Evolutionary conservation across 2,888 invertebrate genomes (phyloP), one percentile per base, ranked within the genome.

Genomic region (Chalcis sispes): DNA sequence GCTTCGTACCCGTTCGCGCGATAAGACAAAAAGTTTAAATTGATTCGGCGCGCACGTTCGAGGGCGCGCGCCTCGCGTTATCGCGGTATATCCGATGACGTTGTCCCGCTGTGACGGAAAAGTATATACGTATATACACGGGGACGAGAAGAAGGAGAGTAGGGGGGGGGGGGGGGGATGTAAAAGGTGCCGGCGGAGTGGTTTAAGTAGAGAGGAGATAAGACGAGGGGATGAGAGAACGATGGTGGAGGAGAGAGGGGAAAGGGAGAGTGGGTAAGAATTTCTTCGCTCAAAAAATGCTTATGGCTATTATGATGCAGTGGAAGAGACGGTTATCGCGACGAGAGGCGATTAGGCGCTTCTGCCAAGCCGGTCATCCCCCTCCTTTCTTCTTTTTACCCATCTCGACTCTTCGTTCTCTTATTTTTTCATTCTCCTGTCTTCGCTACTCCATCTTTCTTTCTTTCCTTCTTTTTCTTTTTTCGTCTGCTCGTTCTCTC

Each of bases 231-330:
- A 2, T 8, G 42, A 15, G 13, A 13, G 42, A 42, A 15, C 13
- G n/a, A n/a, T n/a, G n/a, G n/a, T n/a, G 29, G 23, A 10, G 15
- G 73, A 36, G 36, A 36, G 36, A 36, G 36, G 10, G 36, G 10
- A 36, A 10, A 36, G 36, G 46, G n/a, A 58, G 50, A 36, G 13
- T 58, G 59, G 71, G 66, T 56, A 69, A 64, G 56, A 69, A 64
- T 46, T 64, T 71, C 29, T 52, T n/a, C 64, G 27, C 74, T 61
- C 48, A 50, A 67, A 70, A 77, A 77, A 58, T 77, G 69, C 77
- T 67, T 58, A 69, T 23, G 52, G 69, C 50, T 64, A 72, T 72
- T 77, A 72, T 77, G 69, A 77, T 69, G 72, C 69, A 46, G 52
- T n/a, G n/a, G n/a, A n/a, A n/a, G 23, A 61, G 72, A 58, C 69